Conservation (phyloP, 2,888 invertebrate genomes). For the Nomada lathburiana region DNA sequence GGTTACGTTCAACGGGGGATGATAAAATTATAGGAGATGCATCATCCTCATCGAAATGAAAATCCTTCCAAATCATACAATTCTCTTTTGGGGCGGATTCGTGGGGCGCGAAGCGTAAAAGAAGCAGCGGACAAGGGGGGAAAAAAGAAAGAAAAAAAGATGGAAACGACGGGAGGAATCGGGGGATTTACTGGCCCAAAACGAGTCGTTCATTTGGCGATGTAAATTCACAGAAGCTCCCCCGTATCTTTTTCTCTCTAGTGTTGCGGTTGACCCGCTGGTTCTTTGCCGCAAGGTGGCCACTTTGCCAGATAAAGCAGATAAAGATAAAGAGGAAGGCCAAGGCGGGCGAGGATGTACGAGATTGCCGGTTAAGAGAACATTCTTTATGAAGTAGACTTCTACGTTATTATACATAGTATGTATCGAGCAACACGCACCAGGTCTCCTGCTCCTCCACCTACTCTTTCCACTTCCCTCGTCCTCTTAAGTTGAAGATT, state of each 20-base stretch:
- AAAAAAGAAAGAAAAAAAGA: slow-evolving; percentile 18
- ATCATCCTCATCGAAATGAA: background rate
- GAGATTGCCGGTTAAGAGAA: slow-evolving; percentile 61
- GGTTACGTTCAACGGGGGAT: background rate
- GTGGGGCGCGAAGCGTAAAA: slow-evolving; percentile 12
- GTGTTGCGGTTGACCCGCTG: slow-evolving; percentile 46
- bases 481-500: slow-evolving; percentile 14
- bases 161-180: slow-evolving; percentile 43
- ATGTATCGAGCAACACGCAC: slow-evolving; percentile 81
- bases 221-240: slow-evolving; percentile 69
- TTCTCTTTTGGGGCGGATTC: background rate
- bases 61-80: background rate
- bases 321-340: slow-evolving; percentile 79
- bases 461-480: background rate
- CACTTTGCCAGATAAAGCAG: slow-evolving; percentile 79
- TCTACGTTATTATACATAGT: slow-evolving; percentile 80
- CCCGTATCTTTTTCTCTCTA: slow-evolving; percentile 52
- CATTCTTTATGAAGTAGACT: slow-evolving; percentile 83
- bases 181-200: slow-evolving; percentile 58
- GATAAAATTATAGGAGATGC: background rate
- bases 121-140: slow-evolving; percentile 5
- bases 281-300: slow-evolving; percentile 71
- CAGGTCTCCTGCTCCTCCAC: slow-evolving; percentile 25
- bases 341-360: slow-evolving; percentile 59
- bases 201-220: slow-evolving; percentile 65